Evolutionary conservation across 1,140 invertebrate genomes (phyloP).

Genomic region (Pseudomyrmex gracilis): DNA sequence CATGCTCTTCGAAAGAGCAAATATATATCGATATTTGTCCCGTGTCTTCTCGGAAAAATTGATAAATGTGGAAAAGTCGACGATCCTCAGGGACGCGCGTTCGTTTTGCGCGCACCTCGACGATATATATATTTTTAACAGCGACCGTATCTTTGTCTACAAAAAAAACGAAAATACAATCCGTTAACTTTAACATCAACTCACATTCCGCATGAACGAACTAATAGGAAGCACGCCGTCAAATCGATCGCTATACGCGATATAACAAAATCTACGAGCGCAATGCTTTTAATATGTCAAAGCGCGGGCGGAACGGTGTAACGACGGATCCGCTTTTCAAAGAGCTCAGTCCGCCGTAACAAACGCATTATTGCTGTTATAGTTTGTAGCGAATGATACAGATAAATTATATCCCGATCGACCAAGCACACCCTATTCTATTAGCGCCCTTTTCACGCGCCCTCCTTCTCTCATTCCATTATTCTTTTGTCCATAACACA

Average conservation of each 20-base stretch:
- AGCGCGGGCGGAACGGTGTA: conserved; percentile 40
- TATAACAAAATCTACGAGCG: conserved; percentile 53
- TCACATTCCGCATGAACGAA: conserved; percentile 30
- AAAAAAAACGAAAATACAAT: too few species aligned
- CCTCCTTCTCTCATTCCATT: conserved; percentile 8
- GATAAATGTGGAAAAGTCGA: background rate
- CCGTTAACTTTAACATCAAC: conserved; percentile 43
- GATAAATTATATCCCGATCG: conserved; percentile 53
- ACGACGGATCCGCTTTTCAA: conserved; percentile 46
- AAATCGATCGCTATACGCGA: conserved; percentile 48
- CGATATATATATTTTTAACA: conserved; percentile 18
- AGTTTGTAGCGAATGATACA: conserved; percentile 46
- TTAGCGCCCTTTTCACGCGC: conserved; percentile 8
- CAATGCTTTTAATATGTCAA: conserved; percentile 60
- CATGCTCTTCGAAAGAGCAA: too few species aligned
- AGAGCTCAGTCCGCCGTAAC: conserved; percentile 54
- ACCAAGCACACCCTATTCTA: conserved; percentile 1
- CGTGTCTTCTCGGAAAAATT: too few species aligned
- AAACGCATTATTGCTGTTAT: conserved; percentile 63
- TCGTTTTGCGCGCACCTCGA: background rate
- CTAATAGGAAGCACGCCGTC: conserved; percentile 47
- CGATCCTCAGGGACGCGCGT: background rate
- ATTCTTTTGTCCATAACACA: conserved; percentile 41
- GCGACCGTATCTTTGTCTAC: conserved; percentile 12
- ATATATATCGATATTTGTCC: too few species aligned